Evolutionary conservation across 1,140 invertebrate genomes (phyloP).

Genomic region (Globodera ellingtonae): DNA sequence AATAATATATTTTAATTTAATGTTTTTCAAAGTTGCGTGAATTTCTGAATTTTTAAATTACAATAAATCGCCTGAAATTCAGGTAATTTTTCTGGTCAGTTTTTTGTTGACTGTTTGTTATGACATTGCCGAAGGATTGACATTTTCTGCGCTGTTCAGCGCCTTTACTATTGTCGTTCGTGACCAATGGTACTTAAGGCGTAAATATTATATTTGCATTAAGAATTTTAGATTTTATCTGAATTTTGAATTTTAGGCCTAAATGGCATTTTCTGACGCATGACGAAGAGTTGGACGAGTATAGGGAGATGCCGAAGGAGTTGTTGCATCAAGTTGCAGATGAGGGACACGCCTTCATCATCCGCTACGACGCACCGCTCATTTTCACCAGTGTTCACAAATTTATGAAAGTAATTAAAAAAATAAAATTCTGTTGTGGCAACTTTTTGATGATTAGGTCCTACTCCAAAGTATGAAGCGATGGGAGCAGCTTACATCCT

Average conservation of each 20-base stretch:
- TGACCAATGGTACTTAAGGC: conserved; percentile 55
- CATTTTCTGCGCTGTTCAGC: conserved; percentile 57
- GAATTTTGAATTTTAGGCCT: conserved; percentile 43
- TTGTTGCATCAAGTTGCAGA: conserved; percentile 50
- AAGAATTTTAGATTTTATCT: neutral
- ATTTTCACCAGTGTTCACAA: conserved; percentile 61
- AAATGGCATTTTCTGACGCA: conserved; percentile 58
- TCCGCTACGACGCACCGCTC: conserved; percentile 60
- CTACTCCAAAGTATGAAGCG: conserved; percentile 39
- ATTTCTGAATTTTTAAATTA: no score
- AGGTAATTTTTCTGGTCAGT: conserved; percentile 59
- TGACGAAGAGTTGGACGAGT: conserved; percentile 45
- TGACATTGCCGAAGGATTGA: conserved; percentile 58
- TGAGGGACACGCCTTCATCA: conserved; percentile 54
- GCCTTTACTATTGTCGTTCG: conserved; percentile 60
- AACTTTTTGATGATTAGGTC: conserved; percentile 11
- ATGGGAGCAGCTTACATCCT: conserved; percentile 40
- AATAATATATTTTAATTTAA: neutral
- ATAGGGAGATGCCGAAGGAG: conserved; percentile 51
- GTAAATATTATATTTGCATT: neutral
- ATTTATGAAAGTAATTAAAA: conserved; percentile 49
- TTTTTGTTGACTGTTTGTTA: conserved; percentile 59
- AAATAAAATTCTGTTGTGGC: neutral
- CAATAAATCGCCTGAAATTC: neutral
- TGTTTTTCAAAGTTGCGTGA: neutral